Evolutionary conservation across 2,797 vertebrate species (phyloP).

Genomic region (Gymnothorax reevesii): DNA sequence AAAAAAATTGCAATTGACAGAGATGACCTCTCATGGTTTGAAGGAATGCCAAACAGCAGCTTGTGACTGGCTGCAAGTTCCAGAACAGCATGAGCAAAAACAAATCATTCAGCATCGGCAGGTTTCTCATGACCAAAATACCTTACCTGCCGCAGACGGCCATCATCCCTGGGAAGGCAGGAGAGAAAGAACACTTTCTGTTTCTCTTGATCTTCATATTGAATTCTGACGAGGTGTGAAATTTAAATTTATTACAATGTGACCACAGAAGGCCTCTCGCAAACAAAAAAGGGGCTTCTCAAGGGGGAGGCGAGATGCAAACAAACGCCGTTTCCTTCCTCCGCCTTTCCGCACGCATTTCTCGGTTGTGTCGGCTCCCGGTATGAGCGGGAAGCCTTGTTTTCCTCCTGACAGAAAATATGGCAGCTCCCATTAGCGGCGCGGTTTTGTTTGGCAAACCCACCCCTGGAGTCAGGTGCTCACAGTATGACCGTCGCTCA

Average conservation of each 20-base stretch:
- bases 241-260: neutral
- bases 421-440: neutral
- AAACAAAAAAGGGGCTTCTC: neutral
- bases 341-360: neutral
- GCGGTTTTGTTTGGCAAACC: neutral
- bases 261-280: neutral
- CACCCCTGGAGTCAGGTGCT: constrained; percentile 9
- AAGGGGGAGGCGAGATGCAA: neutral
- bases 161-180: neutral
- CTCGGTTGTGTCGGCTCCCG: neutral
- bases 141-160: constrained; percentile 3
- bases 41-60: neutral
- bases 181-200: neutral
- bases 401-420: neutral
- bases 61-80: neutral
- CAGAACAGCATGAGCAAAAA: neutral
- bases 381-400: neutral
- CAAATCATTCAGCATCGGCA: neutral
- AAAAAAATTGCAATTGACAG: no score
- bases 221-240: neutral
- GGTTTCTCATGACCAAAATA: neutral
- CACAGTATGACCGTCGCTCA: neutral
- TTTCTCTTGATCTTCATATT: constrained; percentile 28
- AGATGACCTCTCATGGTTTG: no score
- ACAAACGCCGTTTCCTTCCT: neutral